These are phyloP conservation scores for Podarcis lilfordi DNA, from an alignment of 2,797 vertebrate genomes.

Conservation along the genomic window DNA sequence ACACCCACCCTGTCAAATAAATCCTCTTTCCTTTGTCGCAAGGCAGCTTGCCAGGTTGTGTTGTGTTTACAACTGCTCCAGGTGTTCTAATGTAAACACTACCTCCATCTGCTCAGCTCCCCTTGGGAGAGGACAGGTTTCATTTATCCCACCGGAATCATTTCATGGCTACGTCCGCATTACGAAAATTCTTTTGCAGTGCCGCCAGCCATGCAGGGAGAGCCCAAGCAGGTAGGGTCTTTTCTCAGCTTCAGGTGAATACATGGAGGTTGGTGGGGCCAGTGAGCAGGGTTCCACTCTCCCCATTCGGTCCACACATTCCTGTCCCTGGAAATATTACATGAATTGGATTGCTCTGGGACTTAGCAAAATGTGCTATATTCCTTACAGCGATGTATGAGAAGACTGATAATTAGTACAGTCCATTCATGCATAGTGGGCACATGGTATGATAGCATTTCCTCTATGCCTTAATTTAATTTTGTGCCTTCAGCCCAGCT, in stretches of 20 bases:
- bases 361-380: neutral
- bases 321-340: neutral
- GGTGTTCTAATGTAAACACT: neutral
- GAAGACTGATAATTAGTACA: neutral
- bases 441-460: neutral
- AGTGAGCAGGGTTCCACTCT: neutral
- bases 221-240: too few species aligned
- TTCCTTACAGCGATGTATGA: neutral
- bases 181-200: too few species aligned
- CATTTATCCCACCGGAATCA: neutral
- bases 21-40: neutral
- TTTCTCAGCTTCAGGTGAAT: neutral
- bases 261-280: neutral
- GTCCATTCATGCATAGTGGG: neutral
- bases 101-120: constrained; percentile 26
- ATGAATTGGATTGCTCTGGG: neutral
- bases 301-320: neutral
- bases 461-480: neutral
- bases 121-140: neutral
- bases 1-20: constrained; percentile 19
- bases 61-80: constrained; percentile 6
- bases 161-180: fast-evolving
- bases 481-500: constrained; percentile 8
- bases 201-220: neutral
- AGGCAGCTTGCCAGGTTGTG: constrained; percentile 15